Conservation (phyloP, 2,113 vertebrate genomes). For the Pluvianellus socialis region DNA sequence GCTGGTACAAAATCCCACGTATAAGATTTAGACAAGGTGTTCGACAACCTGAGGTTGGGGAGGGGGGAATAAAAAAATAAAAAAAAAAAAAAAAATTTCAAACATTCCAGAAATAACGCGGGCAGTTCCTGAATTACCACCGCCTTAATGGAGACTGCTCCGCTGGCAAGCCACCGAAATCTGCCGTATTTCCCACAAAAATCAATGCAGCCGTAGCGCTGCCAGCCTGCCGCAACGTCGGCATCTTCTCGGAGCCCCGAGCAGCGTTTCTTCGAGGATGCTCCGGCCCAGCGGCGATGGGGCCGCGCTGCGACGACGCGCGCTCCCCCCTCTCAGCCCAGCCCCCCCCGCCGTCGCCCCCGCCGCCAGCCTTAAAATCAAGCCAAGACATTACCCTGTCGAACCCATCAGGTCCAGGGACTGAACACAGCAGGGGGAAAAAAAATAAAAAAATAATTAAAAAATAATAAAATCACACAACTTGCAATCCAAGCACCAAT, state of each 20-base stretch:
- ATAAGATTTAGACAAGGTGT: not conserved
- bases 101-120: not conserved
- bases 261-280: not conserved
- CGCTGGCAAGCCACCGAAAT: not conserved
- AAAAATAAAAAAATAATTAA: too few species aligned
- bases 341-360: not conserved
- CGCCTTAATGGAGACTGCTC: not conserved
- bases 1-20: not conserved
- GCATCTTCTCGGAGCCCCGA: not conserved
- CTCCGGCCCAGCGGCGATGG: accelerated
- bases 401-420: not conserved
- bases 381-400: accelerated
- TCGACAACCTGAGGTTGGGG: accelerated
- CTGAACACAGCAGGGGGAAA: accelerated
- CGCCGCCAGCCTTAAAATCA: accelerated
- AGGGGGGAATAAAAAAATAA: too few species aligned
- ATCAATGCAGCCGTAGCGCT: not conserved
- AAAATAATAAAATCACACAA: not conserved
- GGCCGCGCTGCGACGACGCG: not conserved
- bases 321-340: not conserved
- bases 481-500: accelerated
- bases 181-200: not conserved
- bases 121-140: not conserved
- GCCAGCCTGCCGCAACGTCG: not conserved
- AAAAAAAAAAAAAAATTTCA: not conserved